Base-by-base conservation (phyloP, 2,113 vertebrate genomes). In the Pogonocichla stellata region DNA sequence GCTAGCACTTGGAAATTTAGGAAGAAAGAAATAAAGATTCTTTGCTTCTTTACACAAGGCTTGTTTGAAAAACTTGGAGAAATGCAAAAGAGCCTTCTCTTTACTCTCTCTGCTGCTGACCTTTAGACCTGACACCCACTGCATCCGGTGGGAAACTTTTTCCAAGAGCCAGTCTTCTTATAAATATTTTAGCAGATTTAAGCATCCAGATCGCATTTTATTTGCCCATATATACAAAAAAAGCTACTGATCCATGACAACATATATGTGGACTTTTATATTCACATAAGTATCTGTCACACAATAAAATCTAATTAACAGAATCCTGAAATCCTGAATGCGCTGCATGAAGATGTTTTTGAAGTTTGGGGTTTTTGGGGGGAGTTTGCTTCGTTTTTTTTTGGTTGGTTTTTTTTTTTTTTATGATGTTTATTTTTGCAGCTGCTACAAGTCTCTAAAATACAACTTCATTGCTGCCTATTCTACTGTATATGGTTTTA, bases 41-140 rank as follows among this genome's bases (percentile, higher is more conserved):
- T 11, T 6, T 26, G 38, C 34, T 74, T 53, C 78, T 67, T 72
- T 40, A 74, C 18, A 62, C 26, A 92, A 33, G 20, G 8, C 12
- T 82, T 90, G 38, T 62, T 60, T 64, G 6, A 40, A 86, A 91
- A 67, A 47, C 16, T 9, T 29, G 8, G 11, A 82, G 45, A 69
- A 95, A 93, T 11, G 6, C 33, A 14, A 42, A 72, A 74, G 36
- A 89, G 50, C 50, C 19, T 85, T 92, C 6, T 18, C 29, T 86
- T 86, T 8, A 77, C 82, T 90, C 29, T 74, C 50, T 64, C 73
- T 85, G 73, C 50, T 60, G 54, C 81, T 92, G 96, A 96, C 94
- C 96, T 95, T 95, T 81, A 92, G 93, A 91, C 96, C 84, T 43
- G 70, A 94, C 93, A 97, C 85, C 87, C 87, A 95, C 87, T 54